Evolutionary conservation across 1,140 invertebrate species (phyloP).

Genomic region (Drosophila mauritiana): DNA sequence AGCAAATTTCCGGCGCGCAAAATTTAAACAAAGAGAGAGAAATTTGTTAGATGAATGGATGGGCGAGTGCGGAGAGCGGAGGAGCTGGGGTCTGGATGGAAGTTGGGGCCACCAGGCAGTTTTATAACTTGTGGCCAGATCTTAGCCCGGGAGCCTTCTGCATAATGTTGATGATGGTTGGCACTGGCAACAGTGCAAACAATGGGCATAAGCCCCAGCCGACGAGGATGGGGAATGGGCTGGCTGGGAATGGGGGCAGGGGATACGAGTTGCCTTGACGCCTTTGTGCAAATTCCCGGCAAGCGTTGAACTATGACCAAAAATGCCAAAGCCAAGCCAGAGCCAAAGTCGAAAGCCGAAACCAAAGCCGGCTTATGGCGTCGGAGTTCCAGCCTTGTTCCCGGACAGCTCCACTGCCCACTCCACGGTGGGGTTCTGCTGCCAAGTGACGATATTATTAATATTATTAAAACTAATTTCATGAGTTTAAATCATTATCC

Average conservation of each 20-base stretch:
- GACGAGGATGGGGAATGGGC: constrained; percentile 6
- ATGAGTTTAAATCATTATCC: constrained; percentile 53
- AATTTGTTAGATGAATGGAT: constrained; percentile 37
- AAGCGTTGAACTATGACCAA: constrained; percentile 67
- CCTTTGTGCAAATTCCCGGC: constrained; percentile 68
- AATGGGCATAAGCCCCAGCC: constrained; percentile 63
- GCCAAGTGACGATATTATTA: constrained; percentile 75
- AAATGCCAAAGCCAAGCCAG: constrained; percentile 62
- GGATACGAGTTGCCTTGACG: constrained; percentile 61
- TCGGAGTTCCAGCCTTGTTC: constrained; percentile 7
- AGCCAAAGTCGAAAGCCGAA: constrained; percentile 56
- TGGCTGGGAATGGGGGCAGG: not conserved
- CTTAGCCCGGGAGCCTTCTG: constrained; percentile 27
- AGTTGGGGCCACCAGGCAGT: constrained; percentile 32
- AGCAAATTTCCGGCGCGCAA: constrained; percentile 79
- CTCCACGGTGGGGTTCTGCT: constrained; percentile 22
- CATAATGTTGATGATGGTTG: constrained; percentile 60
- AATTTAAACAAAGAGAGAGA: constrained; percentile 73
- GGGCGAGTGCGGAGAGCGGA: not conserved
- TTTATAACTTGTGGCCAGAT: constrained; percentile 73
- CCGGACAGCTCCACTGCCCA: not conserved
- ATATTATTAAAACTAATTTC: constrained; percentile 81
- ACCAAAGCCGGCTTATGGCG: constrained; percentile 67
- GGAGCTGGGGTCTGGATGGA: not conserved
- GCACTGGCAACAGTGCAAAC: constrained; percentile 72